Conservation (phyloP, 2,113 vertebrate species). For the Grallaria varia region DNA sequence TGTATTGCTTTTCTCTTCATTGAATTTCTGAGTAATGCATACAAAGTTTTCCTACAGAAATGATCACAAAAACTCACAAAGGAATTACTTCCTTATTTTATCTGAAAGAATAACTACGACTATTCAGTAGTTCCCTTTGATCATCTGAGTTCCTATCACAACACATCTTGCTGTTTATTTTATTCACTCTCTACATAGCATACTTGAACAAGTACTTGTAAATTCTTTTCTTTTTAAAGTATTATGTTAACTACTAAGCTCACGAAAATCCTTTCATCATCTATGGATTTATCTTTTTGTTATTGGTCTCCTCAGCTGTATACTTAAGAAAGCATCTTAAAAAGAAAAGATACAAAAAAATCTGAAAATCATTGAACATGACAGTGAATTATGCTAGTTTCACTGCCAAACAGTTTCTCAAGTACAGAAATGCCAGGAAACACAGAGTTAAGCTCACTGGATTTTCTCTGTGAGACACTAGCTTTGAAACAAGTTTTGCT, state of each 20-base stretch:
- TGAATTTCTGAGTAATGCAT: slow-evolving; percentile 69
- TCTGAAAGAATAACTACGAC: slow-evolving; percentile 69
- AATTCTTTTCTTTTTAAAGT: slow-evolving; percentile 66
- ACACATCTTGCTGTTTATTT: slow-evolving; percentile 70
- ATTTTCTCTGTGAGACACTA: slow-evolving; percentile 37
- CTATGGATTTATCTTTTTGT: slow-evolving; percentile 56
- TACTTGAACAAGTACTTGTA: slow-evolving; percentile 57
- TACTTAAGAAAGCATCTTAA: slow-evolving; percentile 57
- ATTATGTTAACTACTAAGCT: slow-evolving; percentile 63
- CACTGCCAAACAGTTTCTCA: background rate
- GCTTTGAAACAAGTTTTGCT: slow-evolving; percentile 27
- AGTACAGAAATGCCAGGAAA: background rate
- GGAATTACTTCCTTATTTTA: slow-evolving; percentile 73
- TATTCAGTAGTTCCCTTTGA: slow-evolving; percentile 68
- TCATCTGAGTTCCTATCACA: slow-evolving; percentile 67
- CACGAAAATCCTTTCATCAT: slow-evolving; percentile 61
- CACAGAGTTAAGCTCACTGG: slow-evolving; percentile 35
- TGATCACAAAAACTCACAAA: slow-evolving; percentile 69
- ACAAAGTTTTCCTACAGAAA: slow-evolving; percentile 65
- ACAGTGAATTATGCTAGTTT: background rate
- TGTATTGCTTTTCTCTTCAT: slow-evolving; percentile 59
- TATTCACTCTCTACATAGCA: slow-evolving; percentile 55
- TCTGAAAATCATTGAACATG: background rate
- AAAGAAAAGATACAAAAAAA: slow-evolving; percentile 43
- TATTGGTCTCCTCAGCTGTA: slow-evolving; percentile 31